These are phyloP conservation scores for Pipra filicauda DNA, from an alignment of 2,113 vertebrate species.

Conservation along the genomic window DNA sequence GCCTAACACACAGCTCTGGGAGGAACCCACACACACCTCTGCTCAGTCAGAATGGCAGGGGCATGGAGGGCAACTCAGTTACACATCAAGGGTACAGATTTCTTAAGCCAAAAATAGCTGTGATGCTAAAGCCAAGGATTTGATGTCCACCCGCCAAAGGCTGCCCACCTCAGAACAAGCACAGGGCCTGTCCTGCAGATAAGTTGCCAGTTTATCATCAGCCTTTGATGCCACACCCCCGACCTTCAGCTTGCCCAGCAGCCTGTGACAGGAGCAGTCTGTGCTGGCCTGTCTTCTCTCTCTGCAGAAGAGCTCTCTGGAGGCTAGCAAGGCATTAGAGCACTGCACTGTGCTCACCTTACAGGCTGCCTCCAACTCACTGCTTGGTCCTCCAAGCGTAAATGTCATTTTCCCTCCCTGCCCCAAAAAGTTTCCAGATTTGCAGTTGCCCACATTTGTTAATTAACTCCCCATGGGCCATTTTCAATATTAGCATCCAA, in stretches of 20 bases:
- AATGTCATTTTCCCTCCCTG: neutral
- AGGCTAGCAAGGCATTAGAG: neutral
- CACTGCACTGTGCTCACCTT: neutral
- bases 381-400: neutral
- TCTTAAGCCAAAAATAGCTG: neutral
- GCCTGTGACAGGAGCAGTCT: neutral
- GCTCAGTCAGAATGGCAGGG: neutral
- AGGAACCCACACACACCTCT: neutral
- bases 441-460: neutral
- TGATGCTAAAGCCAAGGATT: neutral
- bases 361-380: neutral
- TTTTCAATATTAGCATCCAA: neutral
- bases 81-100: neutral
- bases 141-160: neutral
- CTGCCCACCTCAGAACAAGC: neutral
- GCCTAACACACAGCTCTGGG: neutral
- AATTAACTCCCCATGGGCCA: accelerated
- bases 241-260: neutral
- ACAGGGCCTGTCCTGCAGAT: neutral
- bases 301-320: neutral
- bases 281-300: neutral
- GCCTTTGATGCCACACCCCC: neutral
- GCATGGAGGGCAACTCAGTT: neutral
- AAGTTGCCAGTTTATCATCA: neutral
- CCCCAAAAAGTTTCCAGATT: neutral